Evolutionary conservation across 2,888 invertebrate genomes (phyloP).

Genomic region (Xylocampa areola): DNA sequence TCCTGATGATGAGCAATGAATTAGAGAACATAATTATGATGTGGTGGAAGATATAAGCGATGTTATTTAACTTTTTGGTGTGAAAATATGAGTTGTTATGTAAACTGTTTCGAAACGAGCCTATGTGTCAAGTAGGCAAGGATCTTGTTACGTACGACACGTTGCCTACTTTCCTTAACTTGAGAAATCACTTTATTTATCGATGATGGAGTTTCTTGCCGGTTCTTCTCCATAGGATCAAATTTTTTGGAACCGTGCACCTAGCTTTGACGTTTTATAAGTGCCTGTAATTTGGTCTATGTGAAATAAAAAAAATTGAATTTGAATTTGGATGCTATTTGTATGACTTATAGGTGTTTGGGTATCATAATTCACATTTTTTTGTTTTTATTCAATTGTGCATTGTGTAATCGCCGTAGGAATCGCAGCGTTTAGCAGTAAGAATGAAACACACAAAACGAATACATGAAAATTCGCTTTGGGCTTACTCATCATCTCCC

Average conservation of each 20-base stretch:
- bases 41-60: conserved; percentile 41
- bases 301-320: too few relatives aligned
- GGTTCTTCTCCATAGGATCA: too few relatives aligned
- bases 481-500: too few relatives aligned
- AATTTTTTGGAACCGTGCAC: too few relatives aligned
- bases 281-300: too few relatives aligned
- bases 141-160: conserved; percentile 26
- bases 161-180: conserved; percentile 30
- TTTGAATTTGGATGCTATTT: too few relatives aligned
- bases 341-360: conserved; percentile 19
- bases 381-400: background rate
- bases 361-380: conserved; percentile 16
- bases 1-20: conserved; percentile 62
- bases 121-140: conserved; percentile 42
- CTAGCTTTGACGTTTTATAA: too few relatives aligned
- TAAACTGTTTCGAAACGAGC: conserved; percentile 37
- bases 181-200: conserved; percentile 27
- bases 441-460: too few relatives aligned
- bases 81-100: conserved; percentile 35
- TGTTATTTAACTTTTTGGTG: conserved; percentile 29
- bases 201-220: too few relatives aligned
- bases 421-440: too few relatives aligned
- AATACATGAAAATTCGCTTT: too few relatives aligned
- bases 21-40: conserved; percentile 43
- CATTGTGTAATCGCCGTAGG: too few relatives aligned